phyloP scores from a whole-genome alignment of 2,113 vertebrate genomes.

The Ondatra zibethicus region DNA sequence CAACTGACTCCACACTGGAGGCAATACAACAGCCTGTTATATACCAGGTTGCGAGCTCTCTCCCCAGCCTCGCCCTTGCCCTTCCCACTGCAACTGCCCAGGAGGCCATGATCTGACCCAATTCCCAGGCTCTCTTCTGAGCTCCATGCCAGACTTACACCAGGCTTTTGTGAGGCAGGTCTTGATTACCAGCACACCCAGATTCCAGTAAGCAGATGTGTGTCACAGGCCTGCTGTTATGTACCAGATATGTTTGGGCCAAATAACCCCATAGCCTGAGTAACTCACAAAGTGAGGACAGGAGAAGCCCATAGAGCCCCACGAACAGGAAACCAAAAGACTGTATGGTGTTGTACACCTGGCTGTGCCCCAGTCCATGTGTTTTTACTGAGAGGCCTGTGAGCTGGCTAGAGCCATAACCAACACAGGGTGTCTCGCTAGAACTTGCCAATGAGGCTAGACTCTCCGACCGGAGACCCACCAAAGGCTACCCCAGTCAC shows the following conservation, averaged over 20 bases:
- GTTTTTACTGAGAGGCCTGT: background rate
- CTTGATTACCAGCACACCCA: background rate
- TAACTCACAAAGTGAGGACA: fast-evolving
- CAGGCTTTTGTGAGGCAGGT: background rate
- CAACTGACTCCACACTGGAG: background rate
- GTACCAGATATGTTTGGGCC: background rate
- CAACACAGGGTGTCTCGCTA: background rate
- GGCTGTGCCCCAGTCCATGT: no score
- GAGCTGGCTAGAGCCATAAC: background rate
- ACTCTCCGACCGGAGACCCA: background rate
- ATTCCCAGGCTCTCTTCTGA: background rate
- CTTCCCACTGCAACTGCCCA: background rate
- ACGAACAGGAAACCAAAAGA: background rate
- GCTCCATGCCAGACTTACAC: background rate
- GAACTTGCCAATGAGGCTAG: background rate
- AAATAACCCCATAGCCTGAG: background rate
- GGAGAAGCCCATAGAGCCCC: background rate
- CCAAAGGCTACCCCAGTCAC: background rate
- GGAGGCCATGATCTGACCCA: background rate
- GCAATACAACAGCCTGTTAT: background rate
- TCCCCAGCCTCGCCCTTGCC: background rate
- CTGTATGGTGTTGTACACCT: background rate
- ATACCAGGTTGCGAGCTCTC: background rate
- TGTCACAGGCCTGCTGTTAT: fast-evolving
- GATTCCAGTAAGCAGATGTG: background rate